These are phyloP conservation scores for Turdus rufiventris DNA, from an alignment of 2,113 vertebrate genomes.

Conservation along the genomic window DNA sequence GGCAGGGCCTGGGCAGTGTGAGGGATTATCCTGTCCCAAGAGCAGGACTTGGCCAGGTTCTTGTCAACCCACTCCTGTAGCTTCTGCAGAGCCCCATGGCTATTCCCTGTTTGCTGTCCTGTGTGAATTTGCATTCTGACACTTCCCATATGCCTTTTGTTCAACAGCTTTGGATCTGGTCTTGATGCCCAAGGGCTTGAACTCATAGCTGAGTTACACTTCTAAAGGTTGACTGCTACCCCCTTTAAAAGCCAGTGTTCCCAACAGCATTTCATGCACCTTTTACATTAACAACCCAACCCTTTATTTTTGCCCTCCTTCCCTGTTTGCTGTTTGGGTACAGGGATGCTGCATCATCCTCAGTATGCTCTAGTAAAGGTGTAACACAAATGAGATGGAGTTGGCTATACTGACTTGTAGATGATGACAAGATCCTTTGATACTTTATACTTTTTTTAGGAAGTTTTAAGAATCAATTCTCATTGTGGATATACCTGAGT, in stretches of 20 bases:
- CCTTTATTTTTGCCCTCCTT: rapidly evolving
- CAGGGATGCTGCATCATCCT: background rate
- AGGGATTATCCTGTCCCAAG: background rate
- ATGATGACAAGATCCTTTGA: background rate
- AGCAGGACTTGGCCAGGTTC: background rate
- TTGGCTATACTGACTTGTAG: background rate
- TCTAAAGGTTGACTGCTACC: background rate
- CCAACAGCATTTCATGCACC: background rate
- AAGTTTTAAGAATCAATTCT: background rate
- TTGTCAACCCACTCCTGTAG: background rate
- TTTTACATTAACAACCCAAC: background rate
- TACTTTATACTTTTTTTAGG: background rate
- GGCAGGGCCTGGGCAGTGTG: background rate
- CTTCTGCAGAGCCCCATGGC: background rate
- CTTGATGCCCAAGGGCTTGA: background rate
- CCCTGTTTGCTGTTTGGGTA: background rate
- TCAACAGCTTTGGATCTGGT: background rate
- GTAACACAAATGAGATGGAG: background rate
- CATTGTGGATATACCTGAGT: rapidly evolving
- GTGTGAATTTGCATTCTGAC: background rate
- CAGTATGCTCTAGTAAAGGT: background rate
- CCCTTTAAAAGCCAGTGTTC: background rate
- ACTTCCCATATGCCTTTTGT: background rate
- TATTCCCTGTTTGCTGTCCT: background rate
- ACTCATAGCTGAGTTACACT: background rate